Conservation (phyloP, 2,888 invertebrate genomes). For the Stenurella melanura region DNA sequence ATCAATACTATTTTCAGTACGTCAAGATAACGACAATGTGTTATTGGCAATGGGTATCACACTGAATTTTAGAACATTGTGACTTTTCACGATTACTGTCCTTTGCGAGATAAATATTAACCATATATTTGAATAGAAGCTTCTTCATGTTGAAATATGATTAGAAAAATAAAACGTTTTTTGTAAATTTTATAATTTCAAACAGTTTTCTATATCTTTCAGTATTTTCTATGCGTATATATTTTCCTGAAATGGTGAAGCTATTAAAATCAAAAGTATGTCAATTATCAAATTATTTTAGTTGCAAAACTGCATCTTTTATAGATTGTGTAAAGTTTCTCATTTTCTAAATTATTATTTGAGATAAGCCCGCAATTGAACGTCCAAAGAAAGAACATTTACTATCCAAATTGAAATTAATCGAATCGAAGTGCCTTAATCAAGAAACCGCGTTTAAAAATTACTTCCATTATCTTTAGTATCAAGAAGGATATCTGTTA, state of each 20-base stretch:
- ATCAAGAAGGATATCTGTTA: conserved; percentile 12
- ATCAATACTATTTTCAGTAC: too few species aligned
- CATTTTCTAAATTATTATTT: not conserved
- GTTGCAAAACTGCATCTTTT: not conserved
- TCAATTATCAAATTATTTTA: not conserved
- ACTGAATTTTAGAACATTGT: too few species aligned
- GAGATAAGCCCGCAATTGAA: not conserved
- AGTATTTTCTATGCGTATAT: too few species aligned
- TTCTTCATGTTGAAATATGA: too few species aligned
- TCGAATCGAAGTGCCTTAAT: conserved; percentile 36
- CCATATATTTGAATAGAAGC: too few species aligned
- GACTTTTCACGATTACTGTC: too few species aligned
- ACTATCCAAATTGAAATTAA: conserved; percentile 42
- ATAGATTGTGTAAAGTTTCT: not conserved
- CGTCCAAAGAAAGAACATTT: conserved; percentile 26
- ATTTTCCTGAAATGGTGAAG: not conserved
- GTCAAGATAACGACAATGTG: too few species aligned
- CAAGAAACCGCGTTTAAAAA: conserved; percentile 31
- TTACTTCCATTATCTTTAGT: conserved; percentile 33
- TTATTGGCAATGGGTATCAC: too few species aligned
- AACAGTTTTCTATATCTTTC: too few species aligned
- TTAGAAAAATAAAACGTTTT: too few species aligned
- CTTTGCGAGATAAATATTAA: too few species aligned
- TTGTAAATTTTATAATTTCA: too few species aligned
- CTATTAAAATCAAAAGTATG: not conserved